phyloP scores from a whole-genome alignment of 2,888 invertebrate species.

The Platynereis dumerilii region DNA sequence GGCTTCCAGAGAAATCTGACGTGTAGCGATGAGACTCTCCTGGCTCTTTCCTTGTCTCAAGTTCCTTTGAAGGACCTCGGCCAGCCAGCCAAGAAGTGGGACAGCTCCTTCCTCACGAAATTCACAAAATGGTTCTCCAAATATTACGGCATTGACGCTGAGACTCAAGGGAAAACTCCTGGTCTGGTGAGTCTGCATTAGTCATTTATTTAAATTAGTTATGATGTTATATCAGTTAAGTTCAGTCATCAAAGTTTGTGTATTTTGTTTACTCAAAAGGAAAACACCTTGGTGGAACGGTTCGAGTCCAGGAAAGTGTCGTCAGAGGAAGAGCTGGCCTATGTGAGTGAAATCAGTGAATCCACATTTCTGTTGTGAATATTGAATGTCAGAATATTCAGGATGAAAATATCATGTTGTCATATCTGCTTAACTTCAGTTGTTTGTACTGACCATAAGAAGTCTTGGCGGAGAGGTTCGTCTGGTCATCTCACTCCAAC shows the following conservation, averaged over 20 bases:
- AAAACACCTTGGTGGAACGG: too few species aligned
- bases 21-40: constrained; percentile 67
- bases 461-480: constrained; percentile 83
- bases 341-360: constrained; percentile 10
- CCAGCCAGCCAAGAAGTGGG: constrained; percentile 45
- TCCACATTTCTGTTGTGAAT: background rate
- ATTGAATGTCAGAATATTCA: too few species aligned
- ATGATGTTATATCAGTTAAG: too few species aligned
- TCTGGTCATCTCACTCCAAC: constrained; percentile 80
- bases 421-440: too few species aligned
- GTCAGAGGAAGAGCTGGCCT: constrained; percentile 24
- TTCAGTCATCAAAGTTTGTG: too few species aligned
- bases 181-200: background rate
- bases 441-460: constrained; percentile 77
- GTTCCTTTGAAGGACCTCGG: background rate
- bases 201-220: too few species aligned
- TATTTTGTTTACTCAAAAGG: too few species aligned
- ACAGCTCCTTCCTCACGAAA: constrained; percentile 78
- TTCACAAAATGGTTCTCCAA: constrained; percentile 80
- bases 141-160: constrained; percentile 31
- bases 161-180: background rate
- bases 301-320: constrained; percentile 1
- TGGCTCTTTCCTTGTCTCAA: constrained; percentile 75
- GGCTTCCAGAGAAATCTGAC: constrained; percentile 72
- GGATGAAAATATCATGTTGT: too few species aligned